A percentile compares a stretch with the other conserved stretches of the same genome.
phyloP scores from a whole-genome alignment of 2,888 invertebrate genomes.

The Drosophila nr. fundita region DNA sequence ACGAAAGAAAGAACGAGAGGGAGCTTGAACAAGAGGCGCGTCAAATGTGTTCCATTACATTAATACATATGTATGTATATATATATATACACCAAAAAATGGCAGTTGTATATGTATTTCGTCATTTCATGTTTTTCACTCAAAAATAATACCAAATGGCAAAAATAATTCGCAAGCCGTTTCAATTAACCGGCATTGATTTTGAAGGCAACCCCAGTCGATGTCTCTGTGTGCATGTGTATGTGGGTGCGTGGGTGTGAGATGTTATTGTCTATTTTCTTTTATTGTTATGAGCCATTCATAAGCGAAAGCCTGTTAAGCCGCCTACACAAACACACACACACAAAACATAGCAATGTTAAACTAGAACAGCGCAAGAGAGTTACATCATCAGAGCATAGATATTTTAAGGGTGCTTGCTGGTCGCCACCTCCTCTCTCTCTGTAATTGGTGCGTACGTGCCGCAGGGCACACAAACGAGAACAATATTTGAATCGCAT shows the following conservation, averaged over 20 bases:
- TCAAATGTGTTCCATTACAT: conserved; percentile 29
- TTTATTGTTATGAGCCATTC: conserved; percentile 43
- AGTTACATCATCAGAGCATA: conserved; percentile 36
- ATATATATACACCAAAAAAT: background rate
- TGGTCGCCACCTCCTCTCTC: conserved; percentile 9
- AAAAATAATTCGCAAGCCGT: conserved; percentile 51
- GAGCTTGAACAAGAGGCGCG: conserved; percentile 46
- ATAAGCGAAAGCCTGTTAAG: conserved; percentile 56
- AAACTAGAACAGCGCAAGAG: conserved; percentile 32
- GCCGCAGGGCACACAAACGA: conserved; percentile 55
- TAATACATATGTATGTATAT: background rate
- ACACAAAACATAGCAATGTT: conserved; percentile 13
- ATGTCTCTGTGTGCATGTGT: conserved; percentile 1
- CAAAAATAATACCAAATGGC: conserved; percentile 29
- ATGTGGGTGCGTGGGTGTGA: conserved; percentile 24
- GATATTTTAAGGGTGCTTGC: conserved; percentile 55
- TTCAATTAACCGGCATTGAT: conserved; percentile 73
- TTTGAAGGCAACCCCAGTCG: conserved; percentile 63
- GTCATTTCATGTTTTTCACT: conserved; percentile 40
- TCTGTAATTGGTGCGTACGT: conserved; percentile 60
- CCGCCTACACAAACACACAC: conserved; percentile 26
- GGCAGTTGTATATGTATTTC: conserved; percentile 13
- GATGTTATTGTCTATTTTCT: conserved; percentile 35
- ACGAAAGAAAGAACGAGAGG: background rate
- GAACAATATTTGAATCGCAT: conserved; percentile 47